Percentiles rank a stretch among this genome's conserved stretches.
Conservation (phyloP, 2,113 vertebrate species). For the Atherinomorus stipes region DNA sequence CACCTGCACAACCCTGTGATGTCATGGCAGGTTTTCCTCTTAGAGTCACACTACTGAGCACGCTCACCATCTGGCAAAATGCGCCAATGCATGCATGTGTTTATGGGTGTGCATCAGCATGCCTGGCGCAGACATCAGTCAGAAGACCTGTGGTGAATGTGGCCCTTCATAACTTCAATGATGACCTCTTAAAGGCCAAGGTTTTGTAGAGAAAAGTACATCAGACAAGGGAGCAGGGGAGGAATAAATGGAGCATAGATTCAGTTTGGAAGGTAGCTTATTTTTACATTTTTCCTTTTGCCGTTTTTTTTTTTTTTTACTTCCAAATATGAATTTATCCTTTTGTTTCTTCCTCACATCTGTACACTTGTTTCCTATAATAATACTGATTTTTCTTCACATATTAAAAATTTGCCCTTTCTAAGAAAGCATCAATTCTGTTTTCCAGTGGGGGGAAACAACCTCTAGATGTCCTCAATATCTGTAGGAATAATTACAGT, state of each 20-base stretch:
- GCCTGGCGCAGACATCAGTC: constrained; percentile 67
- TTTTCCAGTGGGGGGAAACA: constrained; percentile 68
- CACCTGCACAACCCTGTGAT: constrained; percentile 82
- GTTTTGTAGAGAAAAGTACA: constrained; percentile 39
- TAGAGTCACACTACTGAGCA: constrained; percentile 53
- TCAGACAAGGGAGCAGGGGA: constrained; percentile 53
- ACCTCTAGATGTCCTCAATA: constrained; percentile 75
- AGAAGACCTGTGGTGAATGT: constrained; percentile 52
- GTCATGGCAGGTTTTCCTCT: constrained; percentile 84
- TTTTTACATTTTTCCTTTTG: constrained; percentile 27
- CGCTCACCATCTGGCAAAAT: constrained; percentile 66
- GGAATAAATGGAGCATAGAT: constrained; percentile 37
- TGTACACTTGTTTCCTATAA: constrained; percentile 31
- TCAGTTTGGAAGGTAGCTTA: constrained; percentile 33
- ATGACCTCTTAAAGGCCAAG: constrained; percentile 57
- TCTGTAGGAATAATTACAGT: constrained; percentile 78
- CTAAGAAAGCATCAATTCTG: constrained; percentile 30
- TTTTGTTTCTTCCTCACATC: constrained; percentile 42
- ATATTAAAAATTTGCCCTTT: constrained; percentile 51
- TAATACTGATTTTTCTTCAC: constrained; percentile 32
- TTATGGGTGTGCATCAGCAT: constrained; percentile 63
- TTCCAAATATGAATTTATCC: constrained; percentile 19
- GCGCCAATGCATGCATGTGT: constrained; percentile 40
- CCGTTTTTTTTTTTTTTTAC: neutral
- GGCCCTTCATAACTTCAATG: constrained; percentile 61